phyloP scores from a whole-genome alignment of 1,140 invertebrate species.

The Augochlora pura region DNA sequence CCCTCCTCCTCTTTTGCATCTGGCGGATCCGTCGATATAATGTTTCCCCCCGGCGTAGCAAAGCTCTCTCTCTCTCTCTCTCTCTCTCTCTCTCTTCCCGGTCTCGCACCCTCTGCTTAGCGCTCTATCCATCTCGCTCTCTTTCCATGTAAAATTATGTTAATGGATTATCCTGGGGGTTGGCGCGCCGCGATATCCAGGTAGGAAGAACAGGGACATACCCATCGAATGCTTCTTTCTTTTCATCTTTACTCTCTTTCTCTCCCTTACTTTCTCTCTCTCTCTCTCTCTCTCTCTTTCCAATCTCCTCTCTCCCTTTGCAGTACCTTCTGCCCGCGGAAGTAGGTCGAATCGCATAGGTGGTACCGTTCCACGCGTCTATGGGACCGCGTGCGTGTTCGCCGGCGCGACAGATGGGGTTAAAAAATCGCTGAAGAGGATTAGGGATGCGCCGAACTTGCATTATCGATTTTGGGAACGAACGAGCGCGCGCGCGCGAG shows the following conservation, averaged over 20 bases:
- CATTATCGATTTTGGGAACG: conserved; percentile 71
- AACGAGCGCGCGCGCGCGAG: conserved; percentile 47
- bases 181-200: conserved; percentile 57
- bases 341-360: conserved; percentile 63
- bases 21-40: conserved; percentile 74
- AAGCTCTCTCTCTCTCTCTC: conserved; percentile 6
- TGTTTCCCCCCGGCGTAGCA: conserved; percentile 60
- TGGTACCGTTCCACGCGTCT: conserved; percentile 42
- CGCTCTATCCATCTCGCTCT: too few species aligned
- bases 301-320: conserved; percentile 40
- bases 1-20: conserved; percentile 78
- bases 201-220: conserved; percentile 55
- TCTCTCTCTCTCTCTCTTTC: background rate
- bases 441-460: conserved; percentile 78
- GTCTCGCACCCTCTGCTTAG: background rate
- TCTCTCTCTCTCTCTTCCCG: too few species aligned
- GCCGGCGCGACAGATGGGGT: conserved; percentile 78
- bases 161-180: conserved; percentile 80
- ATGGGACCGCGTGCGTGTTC: conserved; percentile 68
- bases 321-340: conserved; percentile 60
- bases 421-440: conserved; percentile 80
- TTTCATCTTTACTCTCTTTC: background rate
- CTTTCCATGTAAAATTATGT: conserved; percentile 80
- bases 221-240: conserved; percentile 41
- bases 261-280: background rate